Conservation (phyloP, 2,888 invertebrate genomes). For the Morpho deidamia region DNA sequence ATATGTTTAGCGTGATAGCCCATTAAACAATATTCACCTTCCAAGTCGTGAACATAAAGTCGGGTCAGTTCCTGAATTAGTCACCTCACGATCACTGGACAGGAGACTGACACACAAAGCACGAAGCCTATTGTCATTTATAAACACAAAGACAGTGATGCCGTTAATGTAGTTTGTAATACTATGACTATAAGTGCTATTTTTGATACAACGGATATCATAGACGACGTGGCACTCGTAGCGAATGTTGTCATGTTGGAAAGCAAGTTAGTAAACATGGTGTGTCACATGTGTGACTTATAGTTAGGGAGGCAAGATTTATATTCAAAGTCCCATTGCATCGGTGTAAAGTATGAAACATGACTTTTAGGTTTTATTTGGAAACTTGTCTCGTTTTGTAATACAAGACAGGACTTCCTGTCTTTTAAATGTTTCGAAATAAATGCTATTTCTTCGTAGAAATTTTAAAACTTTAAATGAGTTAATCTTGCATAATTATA, state of each 20-base stretch:
- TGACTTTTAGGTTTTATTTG: constrained; percentile 29
- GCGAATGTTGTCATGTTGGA: constrained; percentile 32
- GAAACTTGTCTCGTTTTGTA: constrained; percentile 21
- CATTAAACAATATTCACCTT: constrained; percentile 21
- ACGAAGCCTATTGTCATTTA: constrained; percentile 27
- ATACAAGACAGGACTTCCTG: constrained; percentile 14
- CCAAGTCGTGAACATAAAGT: constrained; percentile 39
- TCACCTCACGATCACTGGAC: constrained; percentile 39
- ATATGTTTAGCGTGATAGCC: constrained; percentile 5
- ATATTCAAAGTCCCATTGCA: constrained; percentile 31
- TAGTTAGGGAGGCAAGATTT: constrained; percentile 31
- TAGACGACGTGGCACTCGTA: constrained; percentile 7
- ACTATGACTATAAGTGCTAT: neutral
- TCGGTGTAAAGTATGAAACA: constrained; percentile 29
- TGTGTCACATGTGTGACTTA: constrained; percentile 35
- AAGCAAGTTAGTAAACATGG: constrained; percentile 39
- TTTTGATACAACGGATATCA: constrained; percentile 1
- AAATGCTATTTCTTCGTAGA: no score
- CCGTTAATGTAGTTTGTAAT: neutral
- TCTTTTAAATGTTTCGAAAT: neutral
- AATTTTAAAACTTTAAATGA: no score
- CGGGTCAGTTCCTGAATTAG: constrained; percentile 47
- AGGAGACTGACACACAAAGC: constrained; percentile 37
- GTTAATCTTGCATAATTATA: no score
- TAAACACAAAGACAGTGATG: constrained; percentile 13